Conservation (phyloP, 2,113 vertebrate genomes). For the Centropus unirufus region DNA sequence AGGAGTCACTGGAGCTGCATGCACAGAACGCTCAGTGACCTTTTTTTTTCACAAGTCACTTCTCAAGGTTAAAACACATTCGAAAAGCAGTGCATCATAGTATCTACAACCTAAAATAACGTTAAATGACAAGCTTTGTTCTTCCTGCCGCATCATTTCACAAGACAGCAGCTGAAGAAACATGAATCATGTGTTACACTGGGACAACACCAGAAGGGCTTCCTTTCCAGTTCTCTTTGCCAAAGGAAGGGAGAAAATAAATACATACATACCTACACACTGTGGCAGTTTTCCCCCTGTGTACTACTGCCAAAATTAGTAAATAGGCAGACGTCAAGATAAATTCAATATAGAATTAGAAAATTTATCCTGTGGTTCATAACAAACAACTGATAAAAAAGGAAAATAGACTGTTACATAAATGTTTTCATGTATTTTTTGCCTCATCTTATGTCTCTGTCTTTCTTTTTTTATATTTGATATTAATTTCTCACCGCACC, state of each 20-base stretch:
- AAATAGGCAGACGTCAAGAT: not conserved
- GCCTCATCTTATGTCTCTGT: not conserved
- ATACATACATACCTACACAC: not conserved
- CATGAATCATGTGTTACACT: not conserved
- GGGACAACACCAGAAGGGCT: not conserved
- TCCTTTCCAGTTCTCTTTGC: not conserved
- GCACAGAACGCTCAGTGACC: not conserved
- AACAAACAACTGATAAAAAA: not conserved
- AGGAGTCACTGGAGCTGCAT: rapidly evolving
- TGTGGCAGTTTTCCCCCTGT: not conserved
- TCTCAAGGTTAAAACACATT: not conserved
- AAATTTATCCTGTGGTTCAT: not conserved
- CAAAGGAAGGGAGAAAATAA: not conserved
- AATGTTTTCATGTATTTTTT: not conserved
- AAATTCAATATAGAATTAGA: not conserved
- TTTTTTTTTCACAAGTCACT: not conserved
- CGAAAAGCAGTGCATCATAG: not conserved
- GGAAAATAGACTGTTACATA: not conserved
- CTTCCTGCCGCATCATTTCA: not conserved
- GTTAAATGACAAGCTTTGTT: not conserved
- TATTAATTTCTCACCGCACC: not conserved
- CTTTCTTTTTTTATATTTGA: not conserved
- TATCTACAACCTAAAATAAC: not conserved
- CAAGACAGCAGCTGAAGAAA: not conserved
- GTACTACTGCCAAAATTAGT: not conserved